These are phyloP conservation scores for Lampropteryx suffumata DNA, from an alignment of 2,888 invertebrate genomes.

Conservation along the genomic window DNA sequence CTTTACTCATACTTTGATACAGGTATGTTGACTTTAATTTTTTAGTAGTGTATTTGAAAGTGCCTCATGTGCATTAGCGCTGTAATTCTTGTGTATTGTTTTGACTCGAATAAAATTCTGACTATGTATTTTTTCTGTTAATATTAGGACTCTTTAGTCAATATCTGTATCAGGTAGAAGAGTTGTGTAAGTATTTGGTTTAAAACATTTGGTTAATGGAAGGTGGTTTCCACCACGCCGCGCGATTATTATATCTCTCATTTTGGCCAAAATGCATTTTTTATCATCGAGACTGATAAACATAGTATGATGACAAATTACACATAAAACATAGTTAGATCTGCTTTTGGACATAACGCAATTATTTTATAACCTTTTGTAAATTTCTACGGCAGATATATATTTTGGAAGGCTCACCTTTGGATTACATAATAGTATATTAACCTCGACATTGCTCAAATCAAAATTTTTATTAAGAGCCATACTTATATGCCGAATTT, in stretches of 20 bases:
- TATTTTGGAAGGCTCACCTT: slow-evolving; percentile 80
- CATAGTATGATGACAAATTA: slow-evolving; percentile 72
- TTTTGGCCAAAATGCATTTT: slow-evolving; percentile 75
- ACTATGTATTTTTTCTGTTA: slow-evolving; percentile 28
- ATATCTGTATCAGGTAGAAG: slow-evolving; percentile 69
- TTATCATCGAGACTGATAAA: slow-evolving; percentile 79
- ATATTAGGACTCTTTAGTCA: slow-evolving; percentile 38
- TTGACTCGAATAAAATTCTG: slow-evolving; percentile 34
- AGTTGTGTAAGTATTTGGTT: slow-evolving; percentile 39
- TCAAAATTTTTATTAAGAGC: slow-evolving; percentile 74
- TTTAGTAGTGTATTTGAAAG: slow-evolving; percentile 53
- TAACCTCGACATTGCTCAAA: slow-evolving; percentile 77
- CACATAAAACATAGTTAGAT: slow-evolving; percentile 73
- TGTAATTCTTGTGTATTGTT: slow-evolving; percentile 25
- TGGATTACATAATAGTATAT: slow-evolving; percentile 68
- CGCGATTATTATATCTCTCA: too few species aligned
- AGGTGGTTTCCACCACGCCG: slow-evolving; percentile 43
- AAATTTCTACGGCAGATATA: slow-evolving; percentile 70
- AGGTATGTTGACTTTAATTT: slow-evolving; percentile 70
- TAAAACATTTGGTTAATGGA: slow-evolving; percentile 24
- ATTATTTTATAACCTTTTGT: slow-evolving; percentile 74
- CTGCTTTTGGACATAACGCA: slow-evolving; percentile 71
- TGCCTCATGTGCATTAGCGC: slow-evolving; percentile 45
- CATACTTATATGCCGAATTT: slow-evolving; percentile 71
- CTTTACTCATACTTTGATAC: slow-evolving; percentile 75